Evolutionary conservation across 2,797 vertebrate species (phyloP), one percentile per base, ranked within the genome.

Genomic region (Melanotaenia maccullochi): DNA sequence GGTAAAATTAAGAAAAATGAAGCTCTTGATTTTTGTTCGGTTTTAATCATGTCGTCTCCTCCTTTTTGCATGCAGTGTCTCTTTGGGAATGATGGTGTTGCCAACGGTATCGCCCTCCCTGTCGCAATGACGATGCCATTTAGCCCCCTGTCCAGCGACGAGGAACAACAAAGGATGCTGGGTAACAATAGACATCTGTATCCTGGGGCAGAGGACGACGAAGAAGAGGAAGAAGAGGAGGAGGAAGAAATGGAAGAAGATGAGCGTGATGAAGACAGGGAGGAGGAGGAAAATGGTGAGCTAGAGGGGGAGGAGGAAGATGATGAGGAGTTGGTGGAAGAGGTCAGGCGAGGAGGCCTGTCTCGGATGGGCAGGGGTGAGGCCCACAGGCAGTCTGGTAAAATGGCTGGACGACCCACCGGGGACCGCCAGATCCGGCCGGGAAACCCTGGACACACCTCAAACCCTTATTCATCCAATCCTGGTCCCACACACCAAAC

Each of bases 91-190:
- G 94, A 96, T 95, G 96, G 93, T 88, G 89, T 94, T 95, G 93
- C 90, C 91, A 85, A 89, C 83, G 75, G 78, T 85, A 84, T 89
- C 85, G 65, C 86, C 87, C 60, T 87, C 89, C 75, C 84, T 93
- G 91, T 94, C 90, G 89, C 95, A 95, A 95, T 94, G 96, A 96
- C 93, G 61, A 97, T 97, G 97, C 96, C 96, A 78, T 95, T 96
- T 92, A 97, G 96, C 93, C 96, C 96, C 90, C 95, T 95, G 90
- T 96, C 96, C 89, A 97, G 96, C 81, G 96, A 96, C 95, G 95
- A 96, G 91, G 96, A 97, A 92, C 95, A 96, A 84, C 95, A 94
- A 88, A 95, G 93, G 82, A 95, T 95, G 94, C 92, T 95, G 92
- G 94, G 93, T 87, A 96, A 93, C 90, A 94, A 87, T 82, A 92